Evolutionary conservation across 2,797 vertebrate species (phyloP), one percentile per base, ranked within the genome.

Genomic region (Crax fasciolata): DNA sequence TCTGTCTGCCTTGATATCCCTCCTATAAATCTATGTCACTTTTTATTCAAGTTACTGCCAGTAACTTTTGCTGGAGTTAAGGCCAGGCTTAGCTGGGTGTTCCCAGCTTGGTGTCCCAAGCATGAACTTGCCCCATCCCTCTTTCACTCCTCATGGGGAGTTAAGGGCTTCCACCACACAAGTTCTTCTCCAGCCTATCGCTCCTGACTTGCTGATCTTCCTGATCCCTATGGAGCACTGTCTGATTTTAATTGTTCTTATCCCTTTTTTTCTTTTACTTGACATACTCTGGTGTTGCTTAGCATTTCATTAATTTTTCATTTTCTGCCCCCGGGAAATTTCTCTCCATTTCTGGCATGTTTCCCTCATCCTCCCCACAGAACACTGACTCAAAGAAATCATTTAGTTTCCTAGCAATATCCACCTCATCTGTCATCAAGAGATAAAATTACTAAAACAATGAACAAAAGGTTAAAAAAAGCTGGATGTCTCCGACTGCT

Each of bases 371-470:
- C 86, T 97, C 89, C 87, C 67, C 15, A 28, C 63, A 96, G 95
- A 96, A 92, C 72, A 94, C 89, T 90, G 77, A 96, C 83, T 96
- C 90, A 84, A 92, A 97, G 81, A 96, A 94, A 95, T 97, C 15
- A 92, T 96, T 97, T 97, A 35, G 88, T 90, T 97, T 97, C 95
- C 94, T 90, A 90, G 94, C 95, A 97, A 95, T 96, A 94, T 94
- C 94, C 68, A 72, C 96, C 94, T 97, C 95, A 94, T 97, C 92
- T 97, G 95, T 97, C 96, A 97, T 95, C 90, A 44, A 95, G 86
- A 93, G 94, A 91, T 96, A 96, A 96, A 97, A 94, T 97, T 97
- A 97, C 92, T 92, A 94, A 97, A 96, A 95, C 92, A 97, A 92
- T 87, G 75, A 91, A 94, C 77, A 96, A 96, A 89, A 95, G 95